phyloP scores from a whole-genome alignment of 2,797 vertebrate species.

The Rhynchotus rufescens region DNA sequence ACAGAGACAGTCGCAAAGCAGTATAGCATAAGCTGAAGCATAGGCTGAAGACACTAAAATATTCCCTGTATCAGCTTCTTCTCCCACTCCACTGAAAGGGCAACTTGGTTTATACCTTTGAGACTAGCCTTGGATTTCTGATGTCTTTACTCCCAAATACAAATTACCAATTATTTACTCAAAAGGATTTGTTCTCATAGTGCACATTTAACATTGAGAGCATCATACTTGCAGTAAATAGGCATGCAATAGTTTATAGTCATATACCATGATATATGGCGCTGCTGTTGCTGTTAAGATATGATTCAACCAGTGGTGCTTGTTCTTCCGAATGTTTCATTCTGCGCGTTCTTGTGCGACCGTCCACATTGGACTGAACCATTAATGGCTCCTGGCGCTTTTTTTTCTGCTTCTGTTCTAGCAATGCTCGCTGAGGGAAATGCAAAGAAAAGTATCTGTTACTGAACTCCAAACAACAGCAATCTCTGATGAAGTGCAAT shows the following conservation, averaged over 20 bases:
- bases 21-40: background rate
- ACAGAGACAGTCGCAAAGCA: background rate
- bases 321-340: slow-evolving; percentile 95
- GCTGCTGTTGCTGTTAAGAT: slow-evolving; percentile 96
- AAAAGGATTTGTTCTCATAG: background rate
- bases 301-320: slow-evolving; percentile 95
- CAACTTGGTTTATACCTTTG: background rate
- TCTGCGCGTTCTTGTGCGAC: slow-evolving; percentile 89
- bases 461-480: background rate
- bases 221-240: background rate
- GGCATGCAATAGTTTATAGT: background rate
- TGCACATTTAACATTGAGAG: background rate
- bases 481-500: background rate
- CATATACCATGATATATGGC: slow-evolving; percentile 92
- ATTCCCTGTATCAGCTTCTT: background rate
- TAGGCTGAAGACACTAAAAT: background rate
- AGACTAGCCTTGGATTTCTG: background rate
- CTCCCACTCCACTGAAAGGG: background rate
- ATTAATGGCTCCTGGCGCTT: slow-evolving; percentile 97
- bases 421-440: slow-evolving; percentile 87
- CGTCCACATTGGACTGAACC: slow-evolving; percentile 96
- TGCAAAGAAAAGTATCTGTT: slow-evolving; percentile 6
- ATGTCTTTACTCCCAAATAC: background rate
- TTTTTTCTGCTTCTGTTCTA: slow-evolving; percentile 99
- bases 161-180: background rate